Percentiles rank a stretch among this genome's conserved stretches.
These are phyloP conservation scores for Hanleya hanleyi DNA, from an alignment of 2,888 invertebrate genomes.

Conservation along the genomic window DNA sequence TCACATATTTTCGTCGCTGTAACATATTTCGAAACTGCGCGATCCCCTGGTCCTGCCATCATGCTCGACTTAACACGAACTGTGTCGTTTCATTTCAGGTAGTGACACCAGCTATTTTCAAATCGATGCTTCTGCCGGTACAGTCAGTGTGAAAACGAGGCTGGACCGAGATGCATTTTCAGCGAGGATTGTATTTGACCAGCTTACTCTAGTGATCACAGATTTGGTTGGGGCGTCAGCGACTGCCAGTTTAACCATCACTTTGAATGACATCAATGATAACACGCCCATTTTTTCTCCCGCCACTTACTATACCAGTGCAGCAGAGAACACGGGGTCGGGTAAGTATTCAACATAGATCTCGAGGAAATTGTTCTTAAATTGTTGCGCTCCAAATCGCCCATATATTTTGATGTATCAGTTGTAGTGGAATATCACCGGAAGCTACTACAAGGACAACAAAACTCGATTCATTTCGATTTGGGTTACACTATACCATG, in stretches of 20 bases:
- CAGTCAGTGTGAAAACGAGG: not conserved
- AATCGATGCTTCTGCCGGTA: not conserved
- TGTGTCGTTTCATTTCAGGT: too few species aligned
- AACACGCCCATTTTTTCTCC: conserved; percentile 21
- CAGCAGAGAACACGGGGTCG: not conserved
- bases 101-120: not conserved
- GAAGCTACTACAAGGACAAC: too few species aligned
- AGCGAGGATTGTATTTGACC: not conserved
- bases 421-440: too few species aligned
- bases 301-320: conserved; percentile 15
- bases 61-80: too few species aligned
- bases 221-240: conserved; percentile 18
- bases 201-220: not conserved
- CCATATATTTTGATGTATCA: too few species aligned
- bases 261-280: conserved; percentile 31
- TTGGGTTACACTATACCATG: too few species aligned
- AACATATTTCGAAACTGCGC: too few species aligned
- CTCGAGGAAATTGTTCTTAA: too few species aligned
- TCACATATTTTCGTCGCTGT: too few species aligned
- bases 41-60: too few species aligned
- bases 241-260: conserved; percentile 23
- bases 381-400: too few species aligned
- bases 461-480: too few species aligned
- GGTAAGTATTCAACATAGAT: not conserved
- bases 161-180: not conserved